These are phyloP conservation scores for Mantis religiosa DNA, from an alignment of 2,888 invertebrate genomes.

Conservation along the genomic window DNA sequence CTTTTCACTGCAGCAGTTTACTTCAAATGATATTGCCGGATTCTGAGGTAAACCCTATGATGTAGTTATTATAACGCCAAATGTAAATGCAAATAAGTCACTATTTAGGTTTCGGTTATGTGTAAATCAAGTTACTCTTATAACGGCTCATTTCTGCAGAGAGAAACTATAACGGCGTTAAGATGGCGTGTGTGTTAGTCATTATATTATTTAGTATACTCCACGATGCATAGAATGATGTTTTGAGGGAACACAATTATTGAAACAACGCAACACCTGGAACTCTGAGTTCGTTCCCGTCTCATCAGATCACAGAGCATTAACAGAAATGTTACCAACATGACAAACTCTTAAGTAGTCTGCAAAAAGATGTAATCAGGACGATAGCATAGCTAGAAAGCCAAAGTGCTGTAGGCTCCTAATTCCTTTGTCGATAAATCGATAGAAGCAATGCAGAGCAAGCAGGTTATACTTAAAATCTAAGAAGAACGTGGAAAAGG, in stretches of 20 bases:
- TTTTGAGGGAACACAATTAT: background rate
- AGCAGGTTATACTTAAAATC: background rate
- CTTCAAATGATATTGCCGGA: too few relatives aligned
- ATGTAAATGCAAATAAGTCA: too few relatives aligned
- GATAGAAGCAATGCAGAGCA: conserved; percentile 18
- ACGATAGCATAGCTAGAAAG: background rate
- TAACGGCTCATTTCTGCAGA: too few relatives aligned
- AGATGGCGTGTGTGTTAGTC: too few relatives aligned
- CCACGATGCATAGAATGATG: too few relatives aligned
- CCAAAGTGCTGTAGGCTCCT: conserved; percentile 9
- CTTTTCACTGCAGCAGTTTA: too few relatives aligned
- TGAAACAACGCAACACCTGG: background rate
- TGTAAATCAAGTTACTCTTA: too few relatives aligned
- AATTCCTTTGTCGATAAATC: conserved; percentile 32
- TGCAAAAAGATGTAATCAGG: background rate
- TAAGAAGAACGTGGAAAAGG: background rate
- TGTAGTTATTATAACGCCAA: too few relatives aligned
- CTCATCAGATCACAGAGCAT: background rate
- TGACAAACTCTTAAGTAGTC: background rate
- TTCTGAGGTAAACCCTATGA: too few relatives aligned
- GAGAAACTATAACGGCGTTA: too few relatives aligned
- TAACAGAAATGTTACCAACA: background rate
- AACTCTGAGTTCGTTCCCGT: background rate
- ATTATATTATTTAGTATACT: too few relatives aligned
- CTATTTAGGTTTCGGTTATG: too few relatives aligned